Evolutionary conservation across 2,113 vertebrate species (phyloP), one percentile per base, ranked within the genome.

Genomic region (Bufo bufo): DNA sequence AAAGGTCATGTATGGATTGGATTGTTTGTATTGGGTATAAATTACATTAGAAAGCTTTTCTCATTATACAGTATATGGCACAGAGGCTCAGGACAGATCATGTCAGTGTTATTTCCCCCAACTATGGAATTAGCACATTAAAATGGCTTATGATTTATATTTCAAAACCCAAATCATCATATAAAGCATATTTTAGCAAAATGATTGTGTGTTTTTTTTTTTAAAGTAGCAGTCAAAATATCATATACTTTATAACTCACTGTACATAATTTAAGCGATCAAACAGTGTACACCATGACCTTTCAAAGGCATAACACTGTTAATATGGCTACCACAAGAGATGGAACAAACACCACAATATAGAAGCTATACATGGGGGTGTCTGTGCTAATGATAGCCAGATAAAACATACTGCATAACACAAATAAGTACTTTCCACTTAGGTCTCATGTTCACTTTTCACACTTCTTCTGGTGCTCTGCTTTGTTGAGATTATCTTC

Each of bases 341-440:
- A 80, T 87, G 77, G 61, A 87, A 85, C 33, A 75, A 80, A 80
- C 45, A 43, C 77, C 77, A 80, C 75, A 86, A 79, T 71, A 74
- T 43, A 69, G 77, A 71, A 65, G 75, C 61, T 54, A 66, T 54
- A n/a, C 49, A 69, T 66, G 75, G 49, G 85, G 61, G 85, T 87
- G 75, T 33, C 71, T 87, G 45, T 33, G 65, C 61, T 87, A 12
- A 56, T 71, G 66, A 80, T 52, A 79, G 49, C 85, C 77, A 65
- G 47, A 80, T 80, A 45, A 86, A 80, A 47, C 49, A 86, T 77
- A 54, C 23, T 7, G n/a, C 43, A 58, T 69, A 9, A 52, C 59
- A 65, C 13, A 78, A 78, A 54, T 69, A 58, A 20, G 78, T 19
- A 86, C 66, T 86, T 87, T 87, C 85, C 85, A 56, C 65, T 69